Percentiles rank a stretch among this genome's conserved stretches.
Evolutionary conservation across 2,797 vertebrate species (phyloP).

Genomic region (Siniperca scherzeri): DNA sequence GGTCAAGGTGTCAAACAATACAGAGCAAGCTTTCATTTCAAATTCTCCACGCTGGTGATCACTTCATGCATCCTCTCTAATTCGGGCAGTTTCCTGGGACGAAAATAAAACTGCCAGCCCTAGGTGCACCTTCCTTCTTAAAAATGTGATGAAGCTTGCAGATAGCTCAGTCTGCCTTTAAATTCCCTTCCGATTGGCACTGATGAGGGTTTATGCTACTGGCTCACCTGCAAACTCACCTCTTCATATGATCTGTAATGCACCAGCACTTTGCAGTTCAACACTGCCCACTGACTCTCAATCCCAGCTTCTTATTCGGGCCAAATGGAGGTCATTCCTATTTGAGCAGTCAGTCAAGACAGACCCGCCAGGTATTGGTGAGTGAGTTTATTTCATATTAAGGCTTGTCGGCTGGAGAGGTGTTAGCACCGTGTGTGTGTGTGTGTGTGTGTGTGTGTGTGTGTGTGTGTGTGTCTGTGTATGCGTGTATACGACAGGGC

Average conservation of each 20-base stretch:
- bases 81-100: slow-evolving; percentile 48
- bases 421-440: slow-evolving; percentile 62
- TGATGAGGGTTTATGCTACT: slow-evolving; percentile 69
- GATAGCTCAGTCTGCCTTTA: slow-evolving; percentile 55
- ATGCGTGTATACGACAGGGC: slow-evolving; percentile 45
- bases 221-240: slow-evolving; percentile 68
- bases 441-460: slow-evolving; percentile 26
- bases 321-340: slow-evolving; percentile 82
- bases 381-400: slow-evolving; percentile 83
- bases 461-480: slow-evolving; percentile 41
- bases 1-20: slow-evolving; percentile 67
- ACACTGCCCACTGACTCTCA: slow-evolving; percentile 69
- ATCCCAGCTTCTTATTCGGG: slow-evolving; percentile 73
- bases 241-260: slow-evolving; percentile 68
- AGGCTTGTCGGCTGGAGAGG: slow-evolving; percentile 73
- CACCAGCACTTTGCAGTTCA: slow-evolving; percentile 67
- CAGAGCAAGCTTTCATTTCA: slow-evolving; percentile 55
- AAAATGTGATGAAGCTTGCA: slow-evolving; percentile 47
- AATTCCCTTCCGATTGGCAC: slow-evolving; percentile 67
- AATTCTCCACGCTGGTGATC: slow-evolving; percentile 32
- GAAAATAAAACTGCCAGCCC: slow-evolving; percentile 56
- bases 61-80: slow-evolving; percentile 30
- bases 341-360: slow-evolving; percentile 82
- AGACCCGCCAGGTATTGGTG: slow-evolving; percentile 79
- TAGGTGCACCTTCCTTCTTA: slow-evolving; percentile 30